Evolutionary conservation across 1,140 invertebrate species (phyloP).

Genomic region (Bombus haemorrhoidalis): DNA sequence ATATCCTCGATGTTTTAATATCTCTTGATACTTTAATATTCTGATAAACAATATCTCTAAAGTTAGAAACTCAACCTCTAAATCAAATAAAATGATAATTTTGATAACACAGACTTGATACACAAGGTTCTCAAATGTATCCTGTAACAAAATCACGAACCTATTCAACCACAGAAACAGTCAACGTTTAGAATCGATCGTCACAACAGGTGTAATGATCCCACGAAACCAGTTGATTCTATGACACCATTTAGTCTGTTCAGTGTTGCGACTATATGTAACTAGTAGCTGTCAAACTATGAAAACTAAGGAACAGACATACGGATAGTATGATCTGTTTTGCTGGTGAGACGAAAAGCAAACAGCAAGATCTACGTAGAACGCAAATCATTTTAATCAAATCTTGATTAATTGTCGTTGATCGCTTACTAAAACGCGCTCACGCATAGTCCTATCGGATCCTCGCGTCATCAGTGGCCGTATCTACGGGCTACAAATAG

Average conservation of each 20-base stretch:
- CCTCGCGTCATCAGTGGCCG: slow-evolving; percentile 16
- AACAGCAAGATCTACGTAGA: neutral
- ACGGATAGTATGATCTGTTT: neutral
- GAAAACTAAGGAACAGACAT: neutral
- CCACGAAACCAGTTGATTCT: neutral
- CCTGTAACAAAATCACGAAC: neutral
- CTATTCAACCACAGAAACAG: neutral
- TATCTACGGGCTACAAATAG: slow-evolving; percentile 20
- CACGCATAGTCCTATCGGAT: neutral
- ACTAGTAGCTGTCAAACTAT: no score
- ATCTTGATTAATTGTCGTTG: neutral
- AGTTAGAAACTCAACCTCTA: no score
- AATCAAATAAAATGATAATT: no score
- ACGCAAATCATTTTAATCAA: neutral
- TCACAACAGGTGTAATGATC: neutral
- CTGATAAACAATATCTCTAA: no score
- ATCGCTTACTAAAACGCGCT: no score
- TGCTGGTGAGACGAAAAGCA: neutral
- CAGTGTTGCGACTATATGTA: neutral
- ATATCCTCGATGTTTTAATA: no score
- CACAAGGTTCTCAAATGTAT: neutral
- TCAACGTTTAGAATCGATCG: neutral
- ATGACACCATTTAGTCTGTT: neutral
- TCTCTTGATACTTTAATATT: no score
- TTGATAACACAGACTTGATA: no score